These are phyloP conservation scores for Trypoxylon attenuatum DNA, from an alignment of 2,888 invertebrate genomes.

Conservation along the genomic window DNA sequence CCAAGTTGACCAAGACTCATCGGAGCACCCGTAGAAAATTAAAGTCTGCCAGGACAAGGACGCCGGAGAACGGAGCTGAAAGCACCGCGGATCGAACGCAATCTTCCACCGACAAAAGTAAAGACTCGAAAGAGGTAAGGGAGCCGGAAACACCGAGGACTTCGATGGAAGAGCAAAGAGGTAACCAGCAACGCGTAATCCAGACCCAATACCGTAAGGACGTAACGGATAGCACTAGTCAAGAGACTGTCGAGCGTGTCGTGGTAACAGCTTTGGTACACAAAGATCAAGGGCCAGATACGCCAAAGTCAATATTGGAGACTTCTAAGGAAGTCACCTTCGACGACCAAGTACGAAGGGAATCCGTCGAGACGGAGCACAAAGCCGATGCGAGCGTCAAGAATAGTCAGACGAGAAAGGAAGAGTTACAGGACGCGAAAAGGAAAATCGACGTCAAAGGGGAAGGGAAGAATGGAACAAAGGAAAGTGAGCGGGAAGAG, in stretches of 20 bases:
- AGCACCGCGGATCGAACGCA: conserved; percentile 3
- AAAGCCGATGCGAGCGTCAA: conserved; percentile 18
- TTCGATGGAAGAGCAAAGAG: conserved; percentile 74
- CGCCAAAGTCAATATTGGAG: conserved; percentile 46
- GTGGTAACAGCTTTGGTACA: conserved; percentile 69
- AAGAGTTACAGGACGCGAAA: background rate
- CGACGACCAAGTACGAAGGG: conserved; percentile 69
- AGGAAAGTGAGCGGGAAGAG: too few species aligned
- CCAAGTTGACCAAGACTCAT: conserved; percentile 50
- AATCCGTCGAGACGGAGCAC: conserved; percentile 68
- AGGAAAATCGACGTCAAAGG: background rate
- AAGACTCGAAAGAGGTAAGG: conserved; percentile 54
- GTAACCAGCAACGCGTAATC: conserved; percentile 53
- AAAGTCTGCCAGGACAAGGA: conserved; percentile 40
- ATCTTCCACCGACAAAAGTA: conserved; percentile 16
- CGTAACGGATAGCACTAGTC: conserved; percentile 68
- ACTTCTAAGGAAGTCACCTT: conserved; percentile 65
- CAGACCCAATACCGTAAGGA: conserved; percentile 52
- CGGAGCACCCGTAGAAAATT: conserved; percentile 50
- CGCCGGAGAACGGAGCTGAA: conserved; percentile 32
- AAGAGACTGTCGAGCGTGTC: conserved; percentile 68
- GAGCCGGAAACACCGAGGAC: conserved; percentile 63
- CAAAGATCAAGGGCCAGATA: conserved; percentile 66
- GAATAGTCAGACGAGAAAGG: too few species aligned
- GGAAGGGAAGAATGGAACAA: too few species aligned